Conservation (phyloP, 2,113 vertebrate genomes). For the Gila orcuttii region DNA sequence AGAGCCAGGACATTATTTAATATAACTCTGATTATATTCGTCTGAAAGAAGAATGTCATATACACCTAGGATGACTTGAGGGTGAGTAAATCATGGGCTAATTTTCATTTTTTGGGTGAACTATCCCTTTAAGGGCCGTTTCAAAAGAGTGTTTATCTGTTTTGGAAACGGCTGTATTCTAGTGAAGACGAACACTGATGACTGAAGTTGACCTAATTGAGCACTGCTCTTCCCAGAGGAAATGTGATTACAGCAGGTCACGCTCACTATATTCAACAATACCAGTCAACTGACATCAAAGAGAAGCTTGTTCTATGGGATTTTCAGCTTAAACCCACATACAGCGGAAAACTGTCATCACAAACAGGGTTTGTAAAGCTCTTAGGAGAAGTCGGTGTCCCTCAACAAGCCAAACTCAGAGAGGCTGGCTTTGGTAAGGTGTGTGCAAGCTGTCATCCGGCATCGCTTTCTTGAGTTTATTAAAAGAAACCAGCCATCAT, state of each 20-base stretch:
- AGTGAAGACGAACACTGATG: background rate
- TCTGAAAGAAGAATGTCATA: too few species aligned
- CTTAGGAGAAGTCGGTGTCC: constrained; percentile 37
- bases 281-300: constrained; percentile 72
- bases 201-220: constrained; percentile 61
- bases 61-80: too few species aligned
- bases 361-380: constrained; percentile 58
- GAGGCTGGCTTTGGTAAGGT: constrained; percentile 14
- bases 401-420: constrained; percentile 43
- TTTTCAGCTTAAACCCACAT: constrained; percentile 75
- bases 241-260: constrained; percentile 71
- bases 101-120: too few species aligned
- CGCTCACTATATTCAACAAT: constrained; percentile 73
- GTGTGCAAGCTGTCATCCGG: constrained; percentile 14
- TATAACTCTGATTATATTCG: too few species aligned
- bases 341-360: constrained; percentile 70
- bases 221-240: constrained; percentile 53
- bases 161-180: background rate
- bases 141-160: background rate
- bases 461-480: constrained; percentile 15
- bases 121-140: background rate
- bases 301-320: constrained; percentile 70
- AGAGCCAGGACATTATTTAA: too few species aligned
- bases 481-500: constrained; percentile 39
- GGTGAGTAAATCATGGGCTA: too few species aligned